phyloP scores from a whole-genome alignment of 2,113 vertebrate genomes.

The Chionomys nivalis region DNA sequence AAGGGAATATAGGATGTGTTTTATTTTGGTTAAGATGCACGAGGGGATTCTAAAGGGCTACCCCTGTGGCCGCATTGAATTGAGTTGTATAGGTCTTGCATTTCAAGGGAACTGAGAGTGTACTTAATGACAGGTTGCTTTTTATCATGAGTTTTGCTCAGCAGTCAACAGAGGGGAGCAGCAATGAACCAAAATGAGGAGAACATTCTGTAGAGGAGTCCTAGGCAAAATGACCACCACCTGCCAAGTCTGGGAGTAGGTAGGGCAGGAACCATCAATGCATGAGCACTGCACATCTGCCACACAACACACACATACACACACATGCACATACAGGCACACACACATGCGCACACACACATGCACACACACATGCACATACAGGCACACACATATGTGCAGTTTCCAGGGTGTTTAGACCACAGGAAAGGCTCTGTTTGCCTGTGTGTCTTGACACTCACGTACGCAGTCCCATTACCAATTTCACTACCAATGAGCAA shows the following conservation, averaged over 20 bases:
- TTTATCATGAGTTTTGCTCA: not conserved
- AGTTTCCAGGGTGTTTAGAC: not conserved
- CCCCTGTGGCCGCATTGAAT: not conserved
- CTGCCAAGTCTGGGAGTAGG: not conserved
- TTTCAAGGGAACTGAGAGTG: constrained; percentile 9
- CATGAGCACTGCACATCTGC: not conserved
- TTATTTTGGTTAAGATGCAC: constrained; percentile 8
- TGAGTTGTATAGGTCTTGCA: not conserved
- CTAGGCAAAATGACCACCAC: not conserved
- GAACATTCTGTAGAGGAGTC: not conserved
- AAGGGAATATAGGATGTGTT: not conserved
- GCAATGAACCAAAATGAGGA: not conserved
- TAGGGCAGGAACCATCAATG: not conserved
- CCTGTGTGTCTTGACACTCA: not conserved
- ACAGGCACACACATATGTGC: too few relatives aligned
- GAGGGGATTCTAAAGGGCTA: not conserved
- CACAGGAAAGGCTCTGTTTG: not conserved
- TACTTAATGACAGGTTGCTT: not conserved
- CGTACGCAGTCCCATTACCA: not conserved
- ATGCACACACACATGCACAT: not conserved
- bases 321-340: not conserved
- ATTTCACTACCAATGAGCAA: not conserved
- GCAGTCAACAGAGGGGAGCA: not conserved
- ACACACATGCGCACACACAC: too few relatives aligned
- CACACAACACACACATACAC: not conserved